phyloP scores from a whole-genome alignment of 2,113 vertebrate genomes.

The Atherinomorus stipes region DNA sequence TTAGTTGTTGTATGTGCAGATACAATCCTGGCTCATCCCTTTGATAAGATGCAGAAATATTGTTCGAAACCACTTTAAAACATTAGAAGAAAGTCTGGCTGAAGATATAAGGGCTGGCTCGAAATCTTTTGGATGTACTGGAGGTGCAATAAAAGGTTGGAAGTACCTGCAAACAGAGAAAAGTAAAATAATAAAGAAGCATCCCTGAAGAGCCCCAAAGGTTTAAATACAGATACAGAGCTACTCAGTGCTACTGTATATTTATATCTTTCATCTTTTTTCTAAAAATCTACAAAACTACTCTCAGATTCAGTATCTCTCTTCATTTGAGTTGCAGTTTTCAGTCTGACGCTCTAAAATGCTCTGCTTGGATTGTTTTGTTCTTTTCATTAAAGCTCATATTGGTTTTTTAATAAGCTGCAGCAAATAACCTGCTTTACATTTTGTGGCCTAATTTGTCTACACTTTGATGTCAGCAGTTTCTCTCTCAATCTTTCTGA shows the following conservation, averaged over 20 bases:
- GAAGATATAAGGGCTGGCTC: no score
- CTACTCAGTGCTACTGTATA: no score
- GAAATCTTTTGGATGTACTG: no score
- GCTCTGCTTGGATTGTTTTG: background rate
- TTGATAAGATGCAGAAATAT: no score
- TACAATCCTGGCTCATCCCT: no score
- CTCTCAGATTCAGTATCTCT: background rate
- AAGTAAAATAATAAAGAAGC: background rate
- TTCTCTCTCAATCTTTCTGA: conserved; percentile 24
- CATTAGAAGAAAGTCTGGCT: no score
- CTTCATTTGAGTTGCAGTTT: background rate
- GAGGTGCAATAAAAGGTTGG: no score
- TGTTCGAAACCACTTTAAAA: no score
- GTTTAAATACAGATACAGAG: background rate
- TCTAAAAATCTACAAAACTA: background rate
- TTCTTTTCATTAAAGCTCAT: background rate
- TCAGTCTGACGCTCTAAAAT: background rate
- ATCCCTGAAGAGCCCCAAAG: background rate
- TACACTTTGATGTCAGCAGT: conserved; percentile 55
- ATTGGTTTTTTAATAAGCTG: conserved; percentile 11
- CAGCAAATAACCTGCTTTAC: conserved; percentile 15
- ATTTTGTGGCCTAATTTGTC: conserved; percentile 54
- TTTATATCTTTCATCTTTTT: background rate
- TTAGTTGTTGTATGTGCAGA: no score
- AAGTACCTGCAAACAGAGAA: no score